Percentiles rank a stretch among this genome's conserved stretches.
Conservation (phyloP, 2,113 vertebrate species). For the Oreochromis tanganicae region DNA sequence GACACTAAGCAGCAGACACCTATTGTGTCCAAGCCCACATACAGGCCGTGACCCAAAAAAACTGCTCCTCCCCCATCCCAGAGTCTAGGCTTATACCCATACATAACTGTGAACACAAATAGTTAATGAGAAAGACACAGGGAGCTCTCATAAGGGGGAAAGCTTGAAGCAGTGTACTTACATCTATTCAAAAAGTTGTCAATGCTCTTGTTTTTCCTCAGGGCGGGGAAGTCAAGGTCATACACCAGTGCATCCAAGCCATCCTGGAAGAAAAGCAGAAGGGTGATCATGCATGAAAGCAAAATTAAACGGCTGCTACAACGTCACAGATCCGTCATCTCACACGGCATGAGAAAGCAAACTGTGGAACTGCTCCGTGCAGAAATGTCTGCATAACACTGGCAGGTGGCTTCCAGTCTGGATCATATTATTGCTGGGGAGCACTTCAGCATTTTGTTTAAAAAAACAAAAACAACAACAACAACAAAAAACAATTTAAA, state of each 20-base stretch:
- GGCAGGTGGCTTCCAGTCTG: neutral
- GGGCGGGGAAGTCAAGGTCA: slow-evolving; percentile 97
- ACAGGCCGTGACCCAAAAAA: slow-evolving; percentile 66
- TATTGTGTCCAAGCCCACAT: slow-evolving; percentile 60
- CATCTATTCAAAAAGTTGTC: slow-evolving; percentile 99
- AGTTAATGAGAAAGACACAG: slow-evolving; percentile 1
- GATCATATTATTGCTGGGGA: neutral
- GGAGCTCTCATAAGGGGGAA: neutral
- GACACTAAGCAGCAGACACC: slow-evolving; percentile 64
- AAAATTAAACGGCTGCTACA: neutral
- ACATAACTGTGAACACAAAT: slow-evolving; percentile 5
- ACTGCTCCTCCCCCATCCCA: slow-evolving; percentile 14
- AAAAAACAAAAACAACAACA: neutral
- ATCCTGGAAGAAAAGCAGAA: slow-evolving; percentile 75
- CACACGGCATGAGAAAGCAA: neutral
- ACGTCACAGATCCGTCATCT: neutral
- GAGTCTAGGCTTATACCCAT: neutral
- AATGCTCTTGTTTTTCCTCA: slow-evolving; percentile 99
- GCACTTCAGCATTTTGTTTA: neutral
- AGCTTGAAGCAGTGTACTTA: slow-evolving; percentile 75
- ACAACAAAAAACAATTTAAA: rapidly evolving
- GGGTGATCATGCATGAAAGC: neutral
- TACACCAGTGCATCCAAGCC: slow-evolving; percentile 97
- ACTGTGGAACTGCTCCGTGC: neutral
- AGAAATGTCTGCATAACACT: neutral